Percentiles rank a stretch among this genome's conserved stretches.
These are phyloP conservation scores for Numida meleagris DNA, from an alignment of 2,113 vertebrate species.

Conservation along the genomic window DNA sequence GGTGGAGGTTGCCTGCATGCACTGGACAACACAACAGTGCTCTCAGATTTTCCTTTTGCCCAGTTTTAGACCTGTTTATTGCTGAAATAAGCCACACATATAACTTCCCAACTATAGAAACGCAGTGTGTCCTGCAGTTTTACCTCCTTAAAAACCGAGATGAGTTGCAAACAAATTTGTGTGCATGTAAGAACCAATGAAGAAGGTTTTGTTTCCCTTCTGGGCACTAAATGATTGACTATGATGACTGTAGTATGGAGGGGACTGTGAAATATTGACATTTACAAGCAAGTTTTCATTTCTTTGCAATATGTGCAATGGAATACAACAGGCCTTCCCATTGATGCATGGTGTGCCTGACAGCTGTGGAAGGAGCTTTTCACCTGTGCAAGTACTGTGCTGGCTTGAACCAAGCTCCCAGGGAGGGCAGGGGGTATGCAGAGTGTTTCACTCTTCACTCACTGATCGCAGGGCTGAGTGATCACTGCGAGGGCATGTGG, in stretches of 20 bases:
- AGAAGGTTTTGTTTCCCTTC: neutral
- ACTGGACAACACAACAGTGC: fast-evolving
- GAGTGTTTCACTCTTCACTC: neutral
- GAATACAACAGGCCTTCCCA: neutral
- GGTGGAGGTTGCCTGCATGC: neutral
- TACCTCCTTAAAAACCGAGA: neutral
- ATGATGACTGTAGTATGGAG: neutral
- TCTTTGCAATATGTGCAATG: neutral
- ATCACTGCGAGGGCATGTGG: neutral
- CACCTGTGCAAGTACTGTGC: neutral
- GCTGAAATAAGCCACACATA: neutral
- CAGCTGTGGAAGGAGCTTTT: neutral
- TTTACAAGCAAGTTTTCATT: neutral
- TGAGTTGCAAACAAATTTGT: neutral
- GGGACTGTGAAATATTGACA: neutral
- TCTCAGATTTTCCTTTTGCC: neutral
- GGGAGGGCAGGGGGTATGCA: neutral
- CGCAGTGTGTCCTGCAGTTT: neutral
- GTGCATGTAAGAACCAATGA: neutral
- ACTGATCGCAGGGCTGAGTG: neutral
- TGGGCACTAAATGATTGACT: neutral
- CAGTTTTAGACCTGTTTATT: neutral
- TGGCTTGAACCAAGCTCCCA: neutral
- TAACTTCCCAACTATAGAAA: neutral
- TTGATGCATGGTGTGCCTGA: neutral